Evolutionary conservation across 1,140 invertebrate species (phyloP).

Genomic region (Anoplophora glabripennis): DNA sequence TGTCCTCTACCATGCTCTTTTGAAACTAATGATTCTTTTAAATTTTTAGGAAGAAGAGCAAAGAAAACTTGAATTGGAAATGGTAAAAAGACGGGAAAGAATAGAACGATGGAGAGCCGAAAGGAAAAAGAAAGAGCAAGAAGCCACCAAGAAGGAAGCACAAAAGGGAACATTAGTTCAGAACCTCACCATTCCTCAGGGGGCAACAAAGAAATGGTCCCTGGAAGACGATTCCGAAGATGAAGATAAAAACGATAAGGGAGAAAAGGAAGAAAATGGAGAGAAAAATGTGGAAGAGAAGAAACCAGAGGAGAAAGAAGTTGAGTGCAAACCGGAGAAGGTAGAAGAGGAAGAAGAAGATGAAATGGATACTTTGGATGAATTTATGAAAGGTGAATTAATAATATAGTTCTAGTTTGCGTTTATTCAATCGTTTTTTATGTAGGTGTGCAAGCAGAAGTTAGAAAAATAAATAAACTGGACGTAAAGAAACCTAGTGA

Average conservation of each 20-base stretch:
- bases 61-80: slow-evolving; percentile 87
- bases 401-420: not conserved
- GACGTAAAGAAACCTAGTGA: slow-evolving; percentile 54
- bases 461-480: slow-evolving; percentile 84
- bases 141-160: slow-evolving; percentile 72
- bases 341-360: slow-evolving; percentile 69
- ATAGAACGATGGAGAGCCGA: slow-evolving; percentile 91
- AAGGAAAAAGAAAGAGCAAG: slow-evolving; percentile 80
- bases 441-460: slow-evolving; percentile 79
- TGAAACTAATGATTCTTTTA: not conserved
- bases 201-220: slow-evolving; percentile 83
- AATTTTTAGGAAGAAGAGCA: slow-evolving; percentile 80
- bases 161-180: slow-evolving; percentile 57
- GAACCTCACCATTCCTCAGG: slow-evolving; percentile 51
- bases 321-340: slow-evolving; percentile 45
- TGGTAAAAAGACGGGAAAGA: slow-evolving; percentile 91
- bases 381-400: slow-evolving; percentile 37
- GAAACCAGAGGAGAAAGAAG: slow-evolving; percentile 26
- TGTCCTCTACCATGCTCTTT: not conserved
- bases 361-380: slow-evolving; percentile 45
- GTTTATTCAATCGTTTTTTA: slow-evolving; percentile 9
- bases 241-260: slow-evolving; percentile 55
- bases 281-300: slow-evolving; percentile 49
- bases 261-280: slow-evolving; percentile 53
- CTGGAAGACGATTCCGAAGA: slow-evolving; percentile 86